Base-by-base conservation (phyloP, 2,888 invertebrate species). In the Idaea aversata region DNA sequence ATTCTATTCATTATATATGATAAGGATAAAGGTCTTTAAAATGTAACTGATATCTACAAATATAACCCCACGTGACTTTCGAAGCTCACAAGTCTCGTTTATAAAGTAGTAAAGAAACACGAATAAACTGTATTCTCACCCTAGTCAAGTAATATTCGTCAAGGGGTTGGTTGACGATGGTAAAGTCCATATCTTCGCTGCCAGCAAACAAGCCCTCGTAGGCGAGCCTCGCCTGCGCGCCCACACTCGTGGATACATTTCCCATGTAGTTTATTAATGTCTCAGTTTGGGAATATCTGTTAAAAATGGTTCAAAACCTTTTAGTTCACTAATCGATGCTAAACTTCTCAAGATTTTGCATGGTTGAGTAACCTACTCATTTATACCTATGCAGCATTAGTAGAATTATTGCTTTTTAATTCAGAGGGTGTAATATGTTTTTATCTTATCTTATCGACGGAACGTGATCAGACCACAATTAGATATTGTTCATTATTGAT, bases 91-190 rank as follows among this genome's bases (percentile, higher is more conserved):
- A 25, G 25, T 25, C 5, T 36, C 36, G 36, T 36, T 36, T 36
- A 36, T 25, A 25, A 25, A 25, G 25, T 10, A 36, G 36, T 36
- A 36, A 36, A 5, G 3, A 25, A 25, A 25, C 25, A 25, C 25
- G 25, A 25, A 25, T 25, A 25, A 25, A 25, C 47, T 47, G 47
- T 47, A 61, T 34, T 75, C 79, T 78, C 77, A 93, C 93, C 81
- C 85, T 79, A 62, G 88, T 72, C 66, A 93, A 79, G 75, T 94
- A 93, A 71, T 88, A 86, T 1, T 87, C 78, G 6, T 89, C 83
- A 13, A 93, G 67, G 60, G 75, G 73, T 3, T 71, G 73, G 4
- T 81, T 80, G 15, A 89, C 77, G 0, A 74, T 62, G 3, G 84
- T 86, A 1, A 90, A 72, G 5, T 69, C 71, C 87, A 90, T 88